phyloP scores from a whole-genome alignment of 2,888 invertebrate genomes.

The Stictocephala bisonia region DNA sequence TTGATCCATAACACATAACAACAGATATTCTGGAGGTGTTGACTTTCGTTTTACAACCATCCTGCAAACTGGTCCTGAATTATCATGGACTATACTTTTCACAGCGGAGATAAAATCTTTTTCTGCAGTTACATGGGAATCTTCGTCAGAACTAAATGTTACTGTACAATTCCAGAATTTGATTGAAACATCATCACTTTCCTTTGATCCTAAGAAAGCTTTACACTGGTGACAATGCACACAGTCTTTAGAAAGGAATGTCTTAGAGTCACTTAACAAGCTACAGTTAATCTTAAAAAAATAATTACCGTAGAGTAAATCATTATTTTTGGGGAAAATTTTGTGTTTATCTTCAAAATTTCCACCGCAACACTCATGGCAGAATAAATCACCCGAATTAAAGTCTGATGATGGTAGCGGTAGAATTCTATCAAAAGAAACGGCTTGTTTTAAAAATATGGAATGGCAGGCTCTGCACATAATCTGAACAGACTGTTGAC shows the following conservation, averaged over 20 bases:
- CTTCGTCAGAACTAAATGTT: constrained; percentile 61
- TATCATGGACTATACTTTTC: constrained; percentile 67
- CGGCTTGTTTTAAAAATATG: constrained; percentile 58
- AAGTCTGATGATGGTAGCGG: constrained; percentile 72
- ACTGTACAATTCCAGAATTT: constrained; percentile 72
- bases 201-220: constrained; percentile 70
- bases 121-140: constrained; percentile 53
- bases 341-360: constrained; percentile 50
- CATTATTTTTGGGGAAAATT: constrained; percentile 59
- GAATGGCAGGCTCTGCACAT: constrained; percentile 64
- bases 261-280: constrained; percentile 64
- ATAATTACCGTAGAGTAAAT: constrained; percentile 71
- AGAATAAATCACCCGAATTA: constrained; percentile 76
- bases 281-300: constrained; percentile 68
- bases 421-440: constrained; percentile 70
- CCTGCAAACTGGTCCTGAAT: constrained; percentile 69
- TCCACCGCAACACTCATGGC: constrained; percentile 68
- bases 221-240: constrained; percentile 71
- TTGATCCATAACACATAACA: constrained; percentile 74
- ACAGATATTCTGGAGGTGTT: constrained; percentile 67
- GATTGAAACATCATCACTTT: constrained; percentile 63
- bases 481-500: constrained; percentile 50
- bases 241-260: constrained; percentile 60
- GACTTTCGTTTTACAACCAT: constrained; percentile 68
- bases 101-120: constrained; percentile 70